Evolutionary conservation across 2,797 vertebrate species (phyloP), one percentile per base, ranked within the genome.

Genomic region (Valencia hispanica): DNA sequence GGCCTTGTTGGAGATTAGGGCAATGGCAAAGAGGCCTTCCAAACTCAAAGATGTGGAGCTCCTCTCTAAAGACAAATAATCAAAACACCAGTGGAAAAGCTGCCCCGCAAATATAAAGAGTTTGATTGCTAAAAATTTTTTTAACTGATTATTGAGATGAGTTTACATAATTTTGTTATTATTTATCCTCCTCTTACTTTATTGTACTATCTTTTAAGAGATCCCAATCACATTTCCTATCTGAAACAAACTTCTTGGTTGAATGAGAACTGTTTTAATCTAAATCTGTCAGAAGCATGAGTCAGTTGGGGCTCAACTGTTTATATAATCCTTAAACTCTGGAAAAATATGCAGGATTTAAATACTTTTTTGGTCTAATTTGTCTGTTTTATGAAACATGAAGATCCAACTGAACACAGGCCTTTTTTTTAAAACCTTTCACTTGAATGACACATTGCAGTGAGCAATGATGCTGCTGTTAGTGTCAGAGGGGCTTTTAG

Each of bases 401-500:
- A 65, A 11, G 20, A 65, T 68, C 39, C 7, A 45, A n/a, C 39
- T 27, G n/a, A n/a, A 41, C 12, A 43, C 15, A 12, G 36, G 2
- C 14, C 32, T 51, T 51, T 76, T 63, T 55, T 4, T 47, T n/a
- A n/a, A n/a, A 2, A 50, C 25, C 15, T 47, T 59, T 75, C 9
- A 18, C 22, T 57, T 65, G 5, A 6, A 39, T 36, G 41, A 36
- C 12, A 76, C 45, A 39, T 61, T 69, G 43, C 48, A 75, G n/a
- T 25, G 20, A 30, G 71, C 32, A 66, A 59, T 72, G 75, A 74
- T 27, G 36, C 57, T 51, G 77, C 78, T 45, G 36, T 75, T 34
- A 22, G 63, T 47, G 20, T 77, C 72, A 43, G 53, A 75, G 50
- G 27, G 72, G 75, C 32, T 75, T 82, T 51, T 81, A 50, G 27